phyloP scores from a whole-genome alignment of 2,888 invertebrate species.

The Metalampra italica region DNA sequence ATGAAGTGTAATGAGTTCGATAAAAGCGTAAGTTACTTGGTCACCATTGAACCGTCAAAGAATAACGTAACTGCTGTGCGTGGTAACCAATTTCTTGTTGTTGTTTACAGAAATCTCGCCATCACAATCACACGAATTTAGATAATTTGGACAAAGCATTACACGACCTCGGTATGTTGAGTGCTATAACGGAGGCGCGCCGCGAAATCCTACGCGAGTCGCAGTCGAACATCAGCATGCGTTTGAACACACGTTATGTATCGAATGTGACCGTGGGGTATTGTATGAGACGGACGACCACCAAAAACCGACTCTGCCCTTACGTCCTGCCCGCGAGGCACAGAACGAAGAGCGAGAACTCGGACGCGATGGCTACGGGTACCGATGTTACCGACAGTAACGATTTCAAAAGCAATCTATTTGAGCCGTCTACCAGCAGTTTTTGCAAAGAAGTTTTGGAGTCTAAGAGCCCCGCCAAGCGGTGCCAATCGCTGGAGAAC shows the following conservation, averaged over 20 bases:
- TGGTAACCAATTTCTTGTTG: constrained; percentile 23
- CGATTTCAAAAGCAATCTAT: constrained; percentile 51
- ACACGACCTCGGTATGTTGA: constrained; percentile 80
- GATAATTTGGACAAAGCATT: constrained; percentile 79
- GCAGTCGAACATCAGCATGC: constrained; percentile 66
- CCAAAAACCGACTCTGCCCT: constrained; percentile 79
- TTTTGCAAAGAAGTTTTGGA: constrained; percentile 38
- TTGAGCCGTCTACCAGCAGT: constrained; percentile 66
- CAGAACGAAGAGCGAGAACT: constrained; percentile 81
- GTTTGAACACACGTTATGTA: constrained; percentile 80
- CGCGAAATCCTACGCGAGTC: constrained; percentile 77
- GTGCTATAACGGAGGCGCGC: constrained; percentile 77
- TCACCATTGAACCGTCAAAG: constrained; percentile 9
- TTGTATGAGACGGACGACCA: constrained; percentile 73
- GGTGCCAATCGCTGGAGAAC: constrained; percentile 81
- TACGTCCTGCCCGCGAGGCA: constrained; percentile 78
- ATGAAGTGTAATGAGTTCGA: constrained; percentile 67
- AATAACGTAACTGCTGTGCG: constrained; percentile 17
- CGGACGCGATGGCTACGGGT: constrained; percentile 67
- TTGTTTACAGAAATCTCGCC: constrained; percentile 64
- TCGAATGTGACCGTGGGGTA: constrained; percentile 81
- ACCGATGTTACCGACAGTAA: constrained; percentile 54
- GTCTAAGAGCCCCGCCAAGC: constrained; percentile 65
- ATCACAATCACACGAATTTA: constrained; percentile 55
- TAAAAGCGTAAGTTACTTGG: constrained; percentile 46